Conservation (phyloP, 2,113 vertebrate species). For the Odocoileus hemionus region DNA sequence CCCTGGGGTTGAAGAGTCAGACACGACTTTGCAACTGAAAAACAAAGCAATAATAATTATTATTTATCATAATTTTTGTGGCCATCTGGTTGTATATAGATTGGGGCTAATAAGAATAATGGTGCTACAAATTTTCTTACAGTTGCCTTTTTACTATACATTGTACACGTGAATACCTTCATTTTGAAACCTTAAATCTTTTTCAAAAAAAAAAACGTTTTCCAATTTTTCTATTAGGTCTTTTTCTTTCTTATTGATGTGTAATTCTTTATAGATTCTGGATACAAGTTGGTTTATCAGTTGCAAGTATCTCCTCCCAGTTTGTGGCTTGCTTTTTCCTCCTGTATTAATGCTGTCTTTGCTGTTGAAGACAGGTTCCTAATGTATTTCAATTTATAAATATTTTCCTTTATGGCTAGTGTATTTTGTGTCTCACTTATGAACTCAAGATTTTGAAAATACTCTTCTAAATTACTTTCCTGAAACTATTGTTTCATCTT, state of each 20-base stretch:
- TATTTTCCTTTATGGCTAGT: not conserved
- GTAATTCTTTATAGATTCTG: not conserved
- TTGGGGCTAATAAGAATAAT: not conserved
- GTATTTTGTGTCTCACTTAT: not conserved
- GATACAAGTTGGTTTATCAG: not conserved
- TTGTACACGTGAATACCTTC: not conserved
- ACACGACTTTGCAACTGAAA: not conserved
- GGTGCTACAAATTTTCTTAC: not conserved
- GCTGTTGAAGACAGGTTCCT: not conserved
- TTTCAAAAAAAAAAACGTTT: too few relatives aligned
- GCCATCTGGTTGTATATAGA: not conserved
- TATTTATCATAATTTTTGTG: not conserved
- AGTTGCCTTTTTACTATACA: not conserved
- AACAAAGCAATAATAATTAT: not conserved
- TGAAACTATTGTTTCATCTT: not conserved
- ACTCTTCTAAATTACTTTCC: not conserved
- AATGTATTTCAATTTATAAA: not conserved
- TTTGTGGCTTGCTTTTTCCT: not conserved
- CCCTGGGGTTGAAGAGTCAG: not conserved
- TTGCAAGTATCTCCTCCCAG: not conserved
- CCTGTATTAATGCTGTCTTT: not conserved
- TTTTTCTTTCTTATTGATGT: not conserved
- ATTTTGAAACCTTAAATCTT: not conserved
- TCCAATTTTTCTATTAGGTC: not conserved
- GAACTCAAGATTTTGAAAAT: not conserved